Evolutionary conservation across 37 sponge, comb jelly and placozoan genomes (phyloP), one percentile per base, ranked within the genome.

Genomic region (Geodia barretti): DNA sequence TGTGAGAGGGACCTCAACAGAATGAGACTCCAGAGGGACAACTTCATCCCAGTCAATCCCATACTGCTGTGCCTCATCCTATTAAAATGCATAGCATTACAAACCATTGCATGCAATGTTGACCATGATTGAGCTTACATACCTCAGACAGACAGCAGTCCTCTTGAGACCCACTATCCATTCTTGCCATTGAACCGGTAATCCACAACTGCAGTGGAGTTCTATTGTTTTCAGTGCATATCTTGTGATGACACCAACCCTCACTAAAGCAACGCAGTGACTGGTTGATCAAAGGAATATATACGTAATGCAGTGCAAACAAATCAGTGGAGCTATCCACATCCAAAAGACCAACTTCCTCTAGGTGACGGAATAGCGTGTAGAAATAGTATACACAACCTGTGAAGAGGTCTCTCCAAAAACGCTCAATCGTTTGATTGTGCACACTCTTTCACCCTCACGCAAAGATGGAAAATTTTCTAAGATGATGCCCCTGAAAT

Each of bases 181-280:
- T 47, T 47, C 54, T 47, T 7, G 54, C 54, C 54, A 47, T 47
- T 47, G 54, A 17, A 14, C 69, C 69, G 2, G 36, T 1, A 17
- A 76, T 77, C 89, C 89, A 88, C 33, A 88, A 74, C 71, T 88
- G 89, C n/a, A 67, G 61, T 35, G 89, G 89, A 34, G 67, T 83
- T 61, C 25, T 33, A 35, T 71, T 78, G 2, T 37, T 28, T 21
- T 60, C 83, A 38, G 79, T 78, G 26, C 86, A 24, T 5, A 85
- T 19, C 9, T 41, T 42, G 42, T 85, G 86, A 54, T 85, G 78
- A 25, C 66, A 67, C 54, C 75, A 85, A 1, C 76, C 62, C 23
- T 85, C 64, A 34, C 64, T 36, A 77, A 85, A 85, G 23, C 37
- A 21, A 43, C 78, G 38, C 60, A 85, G 65, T 2, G 21, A 59